Conservation (phyloP, 2,797 vertebrate genomes). For the Potorous gilbertii region DNA sequence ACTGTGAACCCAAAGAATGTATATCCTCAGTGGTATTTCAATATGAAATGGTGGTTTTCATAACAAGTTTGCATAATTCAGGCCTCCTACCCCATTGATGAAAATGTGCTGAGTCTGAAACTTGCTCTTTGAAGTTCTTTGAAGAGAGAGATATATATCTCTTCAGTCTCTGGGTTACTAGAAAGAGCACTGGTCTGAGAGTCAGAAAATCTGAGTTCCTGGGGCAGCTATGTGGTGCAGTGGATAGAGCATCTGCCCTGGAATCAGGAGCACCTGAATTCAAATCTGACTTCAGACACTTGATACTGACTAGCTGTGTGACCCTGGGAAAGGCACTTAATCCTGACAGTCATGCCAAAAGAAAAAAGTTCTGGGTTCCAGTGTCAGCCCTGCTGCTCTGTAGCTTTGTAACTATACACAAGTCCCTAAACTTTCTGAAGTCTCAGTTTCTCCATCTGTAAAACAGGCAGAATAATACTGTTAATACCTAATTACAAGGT, state of each 20-base stretch:
- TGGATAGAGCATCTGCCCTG: too few relatives aligned
- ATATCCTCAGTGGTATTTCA: background rate
- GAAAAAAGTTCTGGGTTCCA: background rate
- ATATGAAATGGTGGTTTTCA: constrained; percentile 58
- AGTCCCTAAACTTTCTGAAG: background rate
- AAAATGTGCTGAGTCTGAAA: constrained; percentile 59
- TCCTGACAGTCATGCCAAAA: too few relatives aligned
- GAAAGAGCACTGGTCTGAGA: background rate
- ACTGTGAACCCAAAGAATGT: background rate
- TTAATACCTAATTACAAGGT: background rate
- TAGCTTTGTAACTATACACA: background rate
- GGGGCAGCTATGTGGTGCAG: too few relatives aligned
- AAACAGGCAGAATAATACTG: background rate
- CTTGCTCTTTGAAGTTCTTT: background rate
- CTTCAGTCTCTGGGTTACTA: background rate
- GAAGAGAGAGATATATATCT: background rate
- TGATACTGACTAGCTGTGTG: too few relatives aligned
- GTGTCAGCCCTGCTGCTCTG: background rate
- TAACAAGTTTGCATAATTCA: constrained; percentile 54
- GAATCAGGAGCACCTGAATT: too few relatives aligned
- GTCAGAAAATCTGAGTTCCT: background rate
- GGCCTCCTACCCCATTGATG: constrained; percentile 15
- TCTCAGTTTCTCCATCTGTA: background rate
- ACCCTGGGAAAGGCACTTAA: too few relatives aligned
- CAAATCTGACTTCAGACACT: too few relatives aligned